These are phyloP conservation scores for Beroe ovata DNA, from an alignment of 37 sponge, comb jelly and placozoan species.

Conservation along the genomic window DNA sequence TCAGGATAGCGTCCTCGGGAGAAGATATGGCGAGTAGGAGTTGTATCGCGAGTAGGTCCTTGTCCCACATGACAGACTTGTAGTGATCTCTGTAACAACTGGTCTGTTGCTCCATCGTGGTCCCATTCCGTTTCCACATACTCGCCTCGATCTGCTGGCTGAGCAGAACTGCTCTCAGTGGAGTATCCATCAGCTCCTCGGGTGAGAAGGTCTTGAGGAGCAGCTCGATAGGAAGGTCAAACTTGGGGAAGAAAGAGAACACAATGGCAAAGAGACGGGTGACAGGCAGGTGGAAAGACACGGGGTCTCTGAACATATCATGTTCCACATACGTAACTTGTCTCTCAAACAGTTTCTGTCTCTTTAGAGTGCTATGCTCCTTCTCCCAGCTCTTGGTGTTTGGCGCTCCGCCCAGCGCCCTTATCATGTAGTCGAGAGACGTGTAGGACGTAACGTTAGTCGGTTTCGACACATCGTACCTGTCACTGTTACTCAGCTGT, in stretches of 20 bases:
- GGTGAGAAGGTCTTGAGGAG: slow-evolving; percentile 13
- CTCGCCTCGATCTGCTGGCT: slow-evolving; percentile 66
- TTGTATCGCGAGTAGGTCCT: slow-evolving; percentile 28
- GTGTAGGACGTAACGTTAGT: not conserved
- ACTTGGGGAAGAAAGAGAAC: slow-evolving; percentile 45
- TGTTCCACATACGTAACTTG: slow-evolving; percentile 22
- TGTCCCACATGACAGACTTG: slow-evolving; percentile 62
- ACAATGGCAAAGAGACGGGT: slow-evolving; percentile 3
- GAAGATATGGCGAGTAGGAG: not conserved
- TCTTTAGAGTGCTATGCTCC: not conserved
- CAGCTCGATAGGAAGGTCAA: slow-evolving; percentile 10
- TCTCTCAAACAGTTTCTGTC: not conserved
- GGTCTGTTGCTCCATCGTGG: slow-evolving; percentile 52
- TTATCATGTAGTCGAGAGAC: not conserved
- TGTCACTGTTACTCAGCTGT: slow-evolving; percentile 27
- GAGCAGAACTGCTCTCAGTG: slow-evolving; percentile 23
- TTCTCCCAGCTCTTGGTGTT: slow-evolving; percentile 8
- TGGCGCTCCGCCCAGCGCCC: not conserved
- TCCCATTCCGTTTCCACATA: slow-evolving; percentile 63
- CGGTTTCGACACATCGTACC: slow-evolving; percentile 9
- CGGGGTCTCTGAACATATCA: slow-evolving; percentile 29
- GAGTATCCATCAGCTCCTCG: slow-evolving; percentile 30
- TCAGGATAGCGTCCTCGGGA: slow-evolving; percentile 22
- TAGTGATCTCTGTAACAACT: slow-evolving; percentile 63
- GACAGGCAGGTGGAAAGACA: slow-evolving; percentile 33